Conservation (phyloP, 2,113 vertebrate species). For the Entelurus aequoreus region DNA sequence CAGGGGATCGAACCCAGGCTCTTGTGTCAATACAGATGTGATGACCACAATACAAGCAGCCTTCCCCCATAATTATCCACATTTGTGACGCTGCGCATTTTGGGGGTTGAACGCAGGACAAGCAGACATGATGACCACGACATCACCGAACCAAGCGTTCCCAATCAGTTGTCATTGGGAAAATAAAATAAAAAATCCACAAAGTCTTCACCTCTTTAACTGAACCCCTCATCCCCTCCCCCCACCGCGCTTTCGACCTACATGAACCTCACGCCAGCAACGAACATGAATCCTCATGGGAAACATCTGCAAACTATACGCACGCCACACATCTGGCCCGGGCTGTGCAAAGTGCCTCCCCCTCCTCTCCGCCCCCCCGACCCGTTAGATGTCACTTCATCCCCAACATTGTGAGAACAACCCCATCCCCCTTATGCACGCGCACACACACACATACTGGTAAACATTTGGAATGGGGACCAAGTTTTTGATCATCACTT, state of each 20-base stretch:
- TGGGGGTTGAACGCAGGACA: too few relatives aligned
- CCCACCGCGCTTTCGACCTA: conserved; percentile 36
- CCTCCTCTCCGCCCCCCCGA: background rate
- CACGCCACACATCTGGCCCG: conserved; percentile 55
- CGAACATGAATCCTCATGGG: conserved; percentile 54
- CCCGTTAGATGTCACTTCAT: conserved; percentile 15
- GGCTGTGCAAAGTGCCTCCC: conserved; percentile 34
- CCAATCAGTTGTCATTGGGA: too few relatives aligned
- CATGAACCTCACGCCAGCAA: conserved; percentile 49
- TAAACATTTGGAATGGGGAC: too few relatives aligned
- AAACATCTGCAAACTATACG: conserved; percentile 56
- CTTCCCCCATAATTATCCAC: too few relatives aligned
- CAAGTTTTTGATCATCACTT: too few relatives aligned
- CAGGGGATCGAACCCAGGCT: too few relatives aligned
- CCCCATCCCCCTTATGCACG: background rate
- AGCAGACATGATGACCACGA: too few relatives aligned
- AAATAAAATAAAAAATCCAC: background rate
- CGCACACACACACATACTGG: background rate
- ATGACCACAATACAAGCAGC: too few relatives aligned
- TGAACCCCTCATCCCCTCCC: background rate
- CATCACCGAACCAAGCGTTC: too few relatives aligned
- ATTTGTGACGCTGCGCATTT: too few relatives aligned
- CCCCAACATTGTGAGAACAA: conserved; percentile 5
- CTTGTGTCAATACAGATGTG: too few relatives aligned
- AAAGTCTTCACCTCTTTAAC: conserved; percentile 39